phyloP scores from a whole-genome alignment of 1,140 invertebrate species.

The Phenacoccus solenopsis region DNA sequence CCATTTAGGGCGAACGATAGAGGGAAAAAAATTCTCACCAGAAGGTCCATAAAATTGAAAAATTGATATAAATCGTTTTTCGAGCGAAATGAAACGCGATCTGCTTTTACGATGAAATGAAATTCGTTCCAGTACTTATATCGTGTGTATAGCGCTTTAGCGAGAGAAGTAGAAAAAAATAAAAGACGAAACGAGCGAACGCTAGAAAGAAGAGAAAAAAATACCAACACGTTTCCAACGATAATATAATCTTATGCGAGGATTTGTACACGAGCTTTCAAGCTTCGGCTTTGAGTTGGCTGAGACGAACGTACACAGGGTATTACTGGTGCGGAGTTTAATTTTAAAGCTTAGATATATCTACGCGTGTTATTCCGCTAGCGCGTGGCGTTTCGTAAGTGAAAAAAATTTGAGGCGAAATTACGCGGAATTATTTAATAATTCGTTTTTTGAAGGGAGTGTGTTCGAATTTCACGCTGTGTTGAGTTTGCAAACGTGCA shows the following conservation, averaged over 20 bases:
- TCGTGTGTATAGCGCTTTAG: background rate
- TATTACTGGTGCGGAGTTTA: no score
- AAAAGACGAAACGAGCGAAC: background rate
- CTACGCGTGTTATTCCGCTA: no score
- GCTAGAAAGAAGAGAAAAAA: background rate
- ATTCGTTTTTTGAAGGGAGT: no score
- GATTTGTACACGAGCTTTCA: background rate
- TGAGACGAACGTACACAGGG: background rate
- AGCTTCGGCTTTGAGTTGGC: background rate
- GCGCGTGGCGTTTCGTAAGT: no score
- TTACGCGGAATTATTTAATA: no score
- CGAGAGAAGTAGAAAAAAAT: no score
- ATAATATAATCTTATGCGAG: background rate
- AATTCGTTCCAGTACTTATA: background rate
- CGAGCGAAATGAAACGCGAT: background rate
- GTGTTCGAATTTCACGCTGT: no score
- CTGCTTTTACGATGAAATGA: background rate
- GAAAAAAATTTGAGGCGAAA: no score
- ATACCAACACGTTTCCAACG: background rate
- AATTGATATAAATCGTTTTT: background rate
- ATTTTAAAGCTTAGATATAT: background rate
- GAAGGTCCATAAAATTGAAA: background rate
- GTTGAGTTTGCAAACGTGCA: no score
- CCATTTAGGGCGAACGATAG: no score
- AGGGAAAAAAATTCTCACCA: no score